Evolutionary conservation across 2,113 vertebrate genomes (phyloP).

Genomic region (Daphoenositta chrysoptera): DNA sequence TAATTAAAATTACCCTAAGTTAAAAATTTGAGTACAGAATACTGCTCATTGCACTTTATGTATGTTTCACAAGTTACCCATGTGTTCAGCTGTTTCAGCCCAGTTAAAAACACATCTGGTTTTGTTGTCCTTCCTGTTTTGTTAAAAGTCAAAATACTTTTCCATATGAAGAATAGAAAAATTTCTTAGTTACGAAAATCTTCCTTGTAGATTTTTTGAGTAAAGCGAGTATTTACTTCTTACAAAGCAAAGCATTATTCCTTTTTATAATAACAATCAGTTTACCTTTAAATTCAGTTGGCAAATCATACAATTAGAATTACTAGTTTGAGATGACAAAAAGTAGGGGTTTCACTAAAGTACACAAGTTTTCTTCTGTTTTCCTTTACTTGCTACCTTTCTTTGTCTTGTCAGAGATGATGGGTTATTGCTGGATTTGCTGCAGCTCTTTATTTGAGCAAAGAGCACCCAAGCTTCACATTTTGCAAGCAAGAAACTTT

Average conservation of each 20-base stretch:
- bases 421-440: background rate
- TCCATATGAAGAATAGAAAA: background rate
- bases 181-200: background rate
- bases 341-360: background rate
- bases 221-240: background rate
- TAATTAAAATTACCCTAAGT: background rate
- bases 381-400: background rate
- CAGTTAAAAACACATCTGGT: background rate
- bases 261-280: background rate
- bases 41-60: background rate
- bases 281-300: background rate
- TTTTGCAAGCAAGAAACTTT: background rate
- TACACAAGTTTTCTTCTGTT: background rate
- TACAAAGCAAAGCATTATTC: background rate
- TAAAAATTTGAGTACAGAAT: background rate
- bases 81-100: background rate
- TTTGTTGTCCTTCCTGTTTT: slow-evolving; percentile 26
- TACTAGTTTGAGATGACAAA: background rate
- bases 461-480: background rate
- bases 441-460: background rate
- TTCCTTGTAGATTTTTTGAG: background rate
- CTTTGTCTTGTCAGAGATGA: background rate
- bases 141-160: background rate
- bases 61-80: background rate
- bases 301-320: background rate